These are phyloP conservation scores for Notospermus geniculatus DNA, from an alignment of 1,140 invertebrate species.

Conservation along the genomic window DNA sequence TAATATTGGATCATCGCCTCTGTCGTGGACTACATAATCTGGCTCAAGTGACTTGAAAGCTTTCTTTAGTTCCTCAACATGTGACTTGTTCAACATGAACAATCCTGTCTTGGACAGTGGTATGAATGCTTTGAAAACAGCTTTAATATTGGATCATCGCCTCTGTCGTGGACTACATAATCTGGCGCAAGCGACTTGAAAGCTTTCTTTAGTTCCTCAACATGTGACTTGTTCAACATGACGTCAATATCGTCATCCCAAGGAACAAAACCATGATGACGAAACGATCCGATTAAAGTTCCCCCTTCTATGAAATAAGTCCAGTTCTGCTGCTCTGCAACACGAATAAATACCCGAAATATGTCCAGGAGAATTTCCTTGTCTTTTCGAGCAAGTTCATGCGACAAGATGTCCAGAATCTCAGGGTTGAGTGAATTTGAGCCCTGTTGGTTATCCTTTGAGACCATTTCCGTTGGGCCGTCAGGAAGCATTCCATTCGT, in stretches of 20 bases:
- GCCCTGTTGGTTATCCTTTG: too few species aligned
- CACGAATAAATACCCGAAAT: neutral
- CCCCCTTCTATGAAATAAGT: conserved; percentile 23
- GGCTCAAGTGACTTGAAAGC: too few species aligned
- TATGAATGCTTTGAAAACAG: too few species aligned
- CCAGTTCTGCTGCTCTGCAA: conserved; percentile 9
- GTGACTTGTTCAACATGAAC: neutral
- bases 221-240: neutral
- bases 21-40: too few species aligned
- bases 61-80: neutral
- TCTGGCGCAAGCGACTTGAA: too few species aligned
- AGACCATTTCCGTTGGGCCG: too few species aligned
- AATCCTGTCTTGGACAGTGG: neutral
- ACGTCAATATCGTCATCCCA: conserved; percentile 32
- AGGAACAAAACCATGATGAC: conserved; percentile 29
- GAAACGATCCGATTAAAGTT: conserved; percentile 23
- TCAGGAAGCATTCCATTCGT: too few species aligned
- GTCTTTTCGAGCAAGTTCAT: neutral
- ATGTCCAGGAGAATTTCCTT: neutral
- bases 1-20: too few species aligned
- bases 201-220: neutral
- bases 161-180: too few species aligned
- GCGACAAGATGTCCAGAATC: too few species aligned
- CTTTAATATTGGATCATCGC: too few species aligned
- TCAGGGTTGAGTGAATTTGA: too few species aligned